phyloP scores from a whole-genome alignment of 2,113 vertebrate genomes.

The Halichoerus grypus region DNA sequence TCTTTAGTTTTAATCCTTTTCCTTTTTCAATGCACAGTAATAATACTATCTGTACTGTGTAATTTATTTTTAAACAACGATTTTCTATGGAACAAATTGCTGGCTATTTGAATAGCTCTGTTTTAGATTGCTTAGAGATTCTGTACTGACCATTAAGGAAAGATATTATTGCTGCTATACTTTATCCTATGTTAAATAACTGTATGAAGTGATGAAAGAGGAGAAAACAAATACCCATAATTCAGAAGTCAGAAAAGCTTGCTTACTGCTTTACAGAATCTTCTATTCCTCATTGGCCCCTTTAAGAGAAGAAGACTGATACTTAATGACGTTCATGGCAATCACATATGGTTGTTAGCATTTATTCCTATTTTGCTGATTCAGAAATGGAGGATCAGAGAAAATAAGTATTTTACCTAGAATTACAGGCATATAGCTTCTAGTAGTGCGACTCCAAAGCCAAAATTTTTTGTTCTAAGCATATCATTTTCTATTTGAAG shows the following conservation, averaged over 20 bases:
- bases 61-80: constrained; percentile 23
- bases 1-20: constrained; percentile 42
- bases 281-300: not conserved
- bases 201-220: not conserved
- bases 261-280: not conserved
- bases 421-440: not conserved
- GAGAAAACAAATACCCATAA: not conserved
- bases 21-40: not conserved
- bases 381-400: constrained; percentile 32
- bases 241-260: constrained; percentile 13
- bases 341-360: not conserved
- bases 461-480: not conserved
- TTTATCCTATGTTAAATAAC: constrained; percentile 4
- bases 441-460: not conserved
- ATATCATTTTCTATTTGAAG: constrained; percentile 4
- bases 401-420: constrained; percentile 48
- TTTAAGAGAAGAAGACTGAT: not conserved
- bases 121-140: constrained; percentile 46
- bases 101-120: not conserved
- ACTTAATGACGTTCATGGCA: not conserved
- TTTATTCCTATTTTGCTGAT: constrained; percentile 35
- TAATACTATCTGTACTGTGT: not conserved
- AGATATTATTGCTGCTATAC: not conserved
- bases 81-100: not conserved
- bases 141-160: not conserved